Percentiles rank a stretch among this genome's conserved stretches.
phyloP scores from a whole-genome alignment of 1,140 invertebrate species.

The Zelostemma sp. region DNA sequence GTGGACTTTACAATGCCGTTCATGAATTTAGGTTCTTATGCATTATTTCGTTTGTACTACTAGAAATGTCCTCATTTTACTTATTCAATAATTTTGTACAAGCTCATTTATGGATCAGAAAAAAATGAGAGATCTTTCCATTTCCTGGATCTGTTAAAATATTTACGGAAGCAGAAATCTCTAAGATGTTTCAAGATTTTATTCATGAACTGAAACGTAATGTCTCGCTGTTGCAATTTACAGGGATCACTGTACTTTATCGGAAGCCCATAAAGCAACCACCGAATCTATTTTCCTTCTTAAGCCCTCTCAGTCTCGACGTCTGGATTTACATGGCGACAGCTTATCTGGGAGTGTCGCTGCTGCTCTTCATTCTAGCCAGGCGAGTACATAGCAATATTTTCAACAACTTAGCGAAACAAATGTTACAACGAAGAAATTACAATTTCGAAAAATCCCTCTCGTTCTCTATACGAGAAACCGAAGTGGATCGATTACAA shows the following conservation, averaged over 20 bases:
- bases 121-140: too few relatives aligned
- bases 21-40: constrained; percentile 86
- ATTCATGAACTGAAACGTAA: not conserved
- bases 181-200: not conserved
- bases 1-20: constrained; percentile 97
- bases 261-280: constrained; percentile 91
- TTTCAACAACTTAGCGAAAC: not conserved
- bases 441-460: not conserved
- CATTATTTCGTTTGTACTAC: too few relatives aligned
- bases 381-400: constrained; percentile 74
- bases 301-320: constrained; percentile 92
- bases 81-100: too few relatives aligned
- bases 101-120: too few relatives aligned
- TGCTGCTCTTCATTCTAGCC: constrained; percentile 92
- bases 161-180: not conserved
- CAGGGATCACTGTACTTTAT: constrained; percentile 91
- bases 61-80: too few relatives aligned
- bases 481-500: too few relatives aligned
- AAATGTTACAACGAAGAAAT: not conserved
- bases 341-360: constrained; percentile 92
- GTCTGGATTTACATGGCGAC: constrained; percentile 98
- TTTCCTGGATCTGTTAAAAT: too few relatives aligned
- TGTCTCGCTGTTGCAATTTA: constrained; percentile 23
- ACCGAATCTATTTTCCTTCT: constrained; percentile 92
- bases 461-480: not conserved